These are phyloP conservation scores for Limnephilus auricula DNA, from an alignment of 2,888 invertebrate species.

Conservation along the genomic window DNA sequence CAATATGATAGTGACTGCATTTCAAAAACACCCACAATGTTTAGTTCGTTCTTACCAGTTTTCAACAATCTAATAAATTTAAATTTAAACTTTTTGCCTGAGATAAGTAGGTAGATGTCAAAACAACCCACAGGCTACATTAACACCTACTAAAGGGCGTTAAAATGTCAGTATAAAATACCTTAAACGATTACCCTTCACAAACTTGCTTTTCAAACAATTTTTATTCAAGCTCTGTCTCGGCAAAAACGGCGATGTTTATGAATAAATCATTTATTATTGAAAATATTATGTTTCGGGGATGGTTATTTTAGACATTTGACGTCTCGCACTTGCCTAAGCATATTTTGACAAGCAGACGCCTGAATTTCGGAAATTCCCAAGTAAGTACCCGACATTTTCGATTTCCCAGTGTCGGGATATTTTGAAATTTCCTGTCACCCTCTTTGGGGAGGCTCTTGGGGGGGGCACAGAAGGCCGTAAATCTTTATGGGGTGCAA, in stretches of 20 bases:
- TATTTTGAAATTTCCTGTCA: slow-evolving; percentile 54
- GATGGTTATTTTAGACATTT: slow-evolving; percentile 13
- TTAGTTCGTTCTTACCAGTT: neutral
- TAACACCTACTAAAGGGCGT: neutral
- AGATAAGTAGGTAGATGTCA: neutral
- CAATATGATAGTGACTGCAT: neutral
- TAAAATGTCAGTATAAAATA: neutral
- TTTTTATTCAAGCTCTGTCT: neutral
- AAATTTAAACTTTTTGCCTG: neutral
- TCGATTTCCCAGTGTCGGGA: slow-evolving; percentile 50
- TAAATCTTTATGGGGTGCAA: slow-evolving; percentile 45
- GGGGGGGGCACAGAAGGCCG: neutral
- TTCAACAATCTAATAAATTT: neutral
- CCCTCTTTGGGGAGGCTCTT: slow-evolving; percentile 23
- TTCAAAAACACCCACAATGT: neutral
- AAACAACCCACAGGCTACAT: neutral
- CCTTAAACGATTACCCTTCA: neutral
- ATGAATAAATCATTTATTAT: neutral
- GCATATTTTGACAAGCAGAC: slow-evolving; percentile 28
- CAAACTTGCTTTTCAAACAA: neutral
- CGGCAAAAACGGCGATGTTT: neutral
- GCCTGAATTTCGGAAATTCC: slow-evolving; percentile 38
- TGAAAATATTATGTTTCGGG: neutral
- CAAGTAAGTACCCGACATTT: slow-evolving; percentile 43
- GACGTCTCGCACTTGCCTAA: slow-evolving; percentile 18